Percentiles rank a stretch among this genome's conserved stretches.
phyloP scores from a whole-genome alignment of 2,888 invertebrate species.

The Lochmaea capreae region DNA sequence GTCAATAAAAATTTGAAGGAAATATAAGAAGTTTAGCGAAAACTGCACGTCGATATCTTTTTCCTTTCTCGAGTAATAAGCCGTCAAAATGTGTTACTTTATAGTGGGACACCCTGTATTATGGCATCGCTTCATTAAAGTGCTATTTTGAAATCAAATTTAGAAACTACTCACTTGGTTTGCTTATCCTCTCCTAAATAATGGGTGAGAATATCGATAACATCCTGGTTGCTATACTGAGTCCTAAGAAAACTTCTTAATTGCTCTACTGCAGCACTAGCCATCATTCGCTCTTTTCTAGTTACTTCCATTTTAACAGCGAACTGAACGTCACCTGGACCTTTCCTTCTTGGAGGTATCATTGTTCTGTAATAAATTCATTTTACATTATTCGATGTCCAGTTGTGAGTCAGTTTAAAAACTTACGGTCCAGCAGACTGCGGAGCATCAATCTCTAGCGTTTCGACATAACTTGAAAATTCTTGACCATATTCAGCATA shows the following conservation, averaged over 20 bases:
- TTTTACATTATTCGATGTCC: too few relatives aligned
- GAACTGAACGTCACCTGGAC: neutral
- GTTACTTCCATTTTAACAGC: constrained; percentile 42
- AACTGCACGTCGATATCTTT: too few relatives aligned
- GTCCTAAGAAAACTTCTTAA: constrained; percentile 56
- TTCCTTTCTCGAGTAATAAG: too few relatives aligned
- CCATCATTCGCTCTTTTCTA: constrained; percentile 40
- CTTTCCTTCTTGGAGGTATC: neutral
- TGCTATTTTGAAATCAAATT: too few relatives aligned
- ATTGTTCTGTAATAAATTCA: neutral
- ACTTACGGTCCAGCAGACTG: neutral
- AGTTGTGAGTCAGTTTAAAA: neutral
- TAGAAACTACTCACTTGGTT: constrained; percentile 55
- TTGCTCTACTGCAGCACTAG: constrained; percentile 51
- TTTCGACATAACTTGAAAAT: neutral
- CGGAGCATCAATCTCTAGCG: constrained; percentile 35
- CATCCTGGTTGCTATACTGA: constrained; percentile 49
- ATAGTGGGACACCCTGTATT: too few relatives aligned
- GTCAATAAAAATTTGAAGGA: too few relatives aligned
- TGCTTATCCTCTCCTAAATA: constrained; percentile 53
- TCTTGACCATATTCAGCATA: constrained; percentile 40
- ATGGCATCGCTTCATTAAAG: too few relatives aligned
- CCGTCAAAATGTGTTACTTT: too few relatives aligned
- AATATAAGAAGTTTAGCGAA: too few relatives aligned
- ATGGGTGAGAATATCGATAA: constrained; percentile 50